Conservation (phyloP, 2,113 vertebrate species). For the Spilogale gracilis region DNA sequence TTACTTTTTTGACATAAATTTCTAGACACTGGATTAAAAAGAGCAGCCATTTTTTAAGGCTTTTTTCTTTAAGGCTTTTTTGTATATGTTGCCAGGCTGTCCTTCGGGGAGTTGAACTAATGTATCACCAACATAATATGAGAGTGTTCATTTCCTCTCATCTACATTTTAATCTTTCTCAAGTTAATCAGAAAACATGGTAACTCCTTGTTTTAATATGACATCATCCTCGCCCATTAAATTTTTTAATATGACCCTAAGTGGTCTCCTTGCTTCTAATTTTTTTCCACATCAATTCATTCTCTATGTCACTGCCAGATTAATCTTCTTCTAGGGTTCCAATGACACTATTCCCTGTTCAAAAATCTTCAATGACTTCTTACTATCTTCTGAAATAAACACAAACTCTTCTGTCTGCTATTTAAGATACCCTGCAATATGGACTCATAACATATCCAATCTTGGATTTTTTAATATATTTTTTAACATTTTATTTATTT, state of each 20-base stretch:
- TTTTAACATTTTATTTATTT: too few species aligned
- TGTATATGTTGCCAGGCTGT: background rate
- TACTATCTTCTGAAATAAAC: background rate
- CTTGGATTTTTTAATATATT: too few species aligned
- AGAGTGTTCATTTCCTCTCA: slow-evolving; percentile 14
- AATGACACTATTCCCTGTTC: background rate
- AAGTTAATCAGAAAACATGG: background rate
- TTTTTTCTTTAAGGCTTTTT: background rate
- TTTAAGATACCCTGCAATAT: background rate
- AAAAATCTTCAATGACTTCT: background rate
- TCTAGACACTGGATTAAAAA: background rate
- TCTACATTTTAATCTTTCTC: background rate
- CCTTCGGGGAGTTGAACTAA: background rate
- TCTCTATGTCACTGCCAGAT: background rate
- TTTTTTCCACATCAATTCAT: background rate
- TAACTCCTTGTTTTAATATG: background rate
- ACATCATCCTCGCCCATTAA: background rate
- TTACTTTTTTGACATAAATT: slow-evolving; percentile 21
- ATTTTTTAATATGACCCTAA: background rate
- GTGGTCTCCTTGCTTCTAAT: background rate
- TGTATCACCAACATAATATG: background rate
- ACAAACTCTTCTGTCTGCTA: background rate
- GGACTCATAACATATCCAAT: background rate
- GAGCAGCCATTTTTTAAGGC: background rate
- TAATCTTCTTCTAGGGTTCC: background rate